phyloP scores from a whole-genome alignment of 2,888 invertebrate genomes.

The Drosophila recens region DNA sequence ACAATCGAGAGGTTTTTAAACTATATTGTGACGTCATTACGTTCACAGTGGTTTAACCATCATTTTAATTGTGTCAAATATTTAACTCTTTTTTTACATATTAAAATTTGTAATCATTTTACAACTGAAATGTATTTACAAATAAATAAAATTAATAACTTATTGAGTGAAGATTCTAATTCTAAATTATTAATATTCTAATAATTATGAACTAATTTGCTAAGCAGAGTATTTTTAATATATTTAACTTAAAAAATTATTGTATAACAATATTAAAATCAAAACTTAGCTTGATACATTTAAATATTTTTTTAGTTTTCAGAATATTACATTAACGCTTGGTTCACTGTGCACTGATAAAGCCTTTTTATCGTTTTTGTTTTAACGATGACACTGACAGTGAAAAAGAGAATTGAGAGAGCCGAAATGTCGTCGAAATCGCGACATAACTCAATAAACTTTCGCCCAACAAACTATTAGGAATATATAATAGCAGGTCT shows the following conservation, averaged over 20 bases:
- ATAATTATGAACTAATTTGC: too few relatives aligned
- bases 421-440: slow-evolving; percentile 7
- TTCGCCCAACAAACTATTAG: slow-evolving; percentile 1
- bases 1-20: background rate
- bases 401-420: slow-evolving; percentile 16
- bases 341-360: slow-evolving; percentile 9
- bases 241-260: background rate
- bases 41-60: slow-evolving; percentile 9
- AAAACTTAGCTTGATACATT: background rate
- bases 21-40: slow-evolving; percentile 20
- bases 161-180: too few relatives aligned
- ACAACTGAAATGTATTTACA: too few relatives aligned
- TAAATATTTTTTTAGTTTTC: background rate
- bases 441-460: slow-evolving; percentile 4
- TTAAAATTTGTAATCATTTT: too few relatives aligned
- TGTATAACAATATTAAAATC: background rate
- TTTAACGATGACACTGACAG: slow-evolving; percentile 3
- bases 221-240: too few relatives aligned
- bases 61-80: background rate
- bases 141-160: too few relatives aligned
- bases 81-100: background rate
- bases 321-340: background rate
- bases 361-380: slow-evolving; percentile 1
- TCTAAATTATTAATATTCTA: too few relatives aligned
- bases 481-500: slow-evolving; percentile 33